Percentiles rank a stretch among this genome's conserved stretches.
Evolutionary conservation across 2,113 vertebrate genomes (phyloP).

Genomic region (Prochilodus magdalenae): DNA sequence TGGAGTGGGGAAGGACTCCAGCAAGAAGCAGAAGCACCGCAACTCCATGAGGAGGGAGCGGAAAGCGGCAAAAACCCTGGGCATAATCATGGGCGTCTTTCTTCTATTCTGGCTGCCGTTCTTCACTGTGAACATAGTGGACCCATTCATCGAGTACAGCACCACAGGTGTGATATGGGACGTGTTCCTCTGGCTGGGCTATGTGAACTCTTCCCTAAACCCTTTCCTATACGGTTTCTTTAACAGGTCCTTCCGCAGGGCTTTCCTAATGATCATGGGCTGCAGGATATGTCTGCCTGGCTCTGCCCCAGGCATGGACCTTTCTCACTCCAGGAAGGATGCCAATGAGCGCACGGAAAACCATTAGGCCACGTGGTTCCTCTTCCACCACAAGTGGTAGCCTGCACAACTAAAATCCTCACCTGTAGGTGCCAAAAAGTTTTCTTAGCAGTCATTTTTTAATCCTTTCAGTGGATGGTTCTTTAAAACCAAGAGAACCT

Average conservation of each 20-base stretch:
- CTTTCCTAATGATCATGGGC: conserved; percentile 79
- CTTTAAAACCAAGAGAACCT: too few species aligned
- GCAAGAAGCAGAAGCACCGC: conserved; percentile 74
- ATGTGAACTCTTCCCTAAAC: conserved; percentile 81
- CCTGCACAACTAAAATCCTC: neutral
- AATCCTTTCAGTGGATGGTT: neutral
- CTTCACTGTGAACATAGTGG: conserved; percentile 80
- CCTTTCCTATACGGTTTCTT: conserved; percentile 82
- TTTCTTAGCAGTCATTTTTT: neutral
- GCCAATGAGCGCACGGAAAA: conserved; percentile 60
- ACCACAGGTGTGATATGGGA: conserved; percentile 77
- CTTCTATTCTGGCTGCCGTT: conserved; percentile 82
- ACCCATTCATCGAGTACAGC: conserved; percentile 77
- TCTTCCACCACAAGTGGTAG: neutral
- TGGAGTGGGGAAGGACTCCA: conserved; percentile 69
- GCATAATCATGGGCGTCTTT: conserved; percentile 82
- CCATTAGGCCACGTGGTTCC: conserved; percentile 32
- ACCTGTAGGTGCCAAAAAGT: neutral
- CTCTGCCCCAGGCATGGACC: conserved; percentile 70
- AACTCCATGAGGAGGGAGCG: conserved; percentile 74
- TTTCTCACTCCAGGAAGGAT: conserved; percentile 74
- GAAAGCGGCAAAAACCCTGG: conserved; percentile 82
- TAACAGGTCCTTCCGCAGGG: conserved; percentile 78
- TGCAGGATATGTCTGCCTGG: conserved; percentile 75
- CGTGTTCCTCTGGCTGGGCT: conserved; percentile 80